phyloP scores from a whole-genome alignment of 2,113 vertebrate species.

The Xiphorhynchus elegans region DNA sequence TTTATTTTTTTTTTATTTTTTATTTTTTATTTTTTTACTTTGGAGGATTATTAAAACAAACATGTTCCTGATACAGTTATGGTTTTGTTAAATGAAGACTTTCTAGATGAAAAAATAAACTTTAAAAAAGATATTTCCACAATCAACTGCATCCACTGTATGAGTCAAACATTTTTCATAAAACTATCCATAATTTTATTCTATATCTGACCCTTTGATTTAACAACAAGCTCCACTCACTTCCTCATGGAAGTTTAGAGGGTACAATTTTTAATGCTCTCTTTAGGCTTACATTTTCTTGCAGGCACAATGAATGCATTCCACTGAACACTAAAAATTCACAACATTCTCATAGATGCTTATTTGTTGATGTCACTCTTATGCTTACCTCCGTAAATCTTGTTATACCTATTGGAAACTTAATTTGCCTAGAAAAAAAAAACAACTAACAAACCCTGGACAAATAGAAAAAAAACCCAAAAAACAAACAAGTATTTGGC shows the following conservation, averaged over 20 bases:
- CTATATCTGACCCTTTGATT: not conserved
- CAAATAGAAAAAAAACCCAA: not conserved
- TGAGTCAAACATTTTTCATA: not conserved
- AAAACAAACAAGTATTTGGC: not conserved
- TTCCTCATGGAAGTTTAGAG: not conserved
- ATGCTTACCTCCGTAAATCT: not conserved
- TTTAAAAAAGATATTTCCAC: not conserved
- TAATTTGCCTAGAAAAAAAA: not conserved
- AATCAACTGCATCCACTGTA: not conserved
- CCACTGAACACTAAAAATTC: not conserved
- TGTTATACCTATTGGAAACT: not conserved
- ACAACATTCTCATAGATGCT: not conserved
- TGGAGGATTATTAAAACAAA: not conserved
- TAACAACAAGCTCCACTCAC: not conserved
- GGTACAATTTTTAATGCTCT: conserved; percentile 10
- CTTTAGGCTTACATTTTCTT: not conserved
- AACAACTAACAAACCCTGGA: not conserved
- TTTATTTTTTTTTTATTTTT: not conserved
- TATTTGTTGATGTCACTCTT: not conserved
- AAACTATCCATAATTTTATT: not conserved
- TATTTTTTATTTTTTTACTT: not conserved
- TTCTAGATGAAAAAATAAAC: not conserved
- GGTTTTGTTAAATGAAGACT: not conserved
- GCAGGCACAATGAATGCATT: not conserved
- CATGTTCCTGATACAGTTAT: not conserved